Base-by-base conservation (phyloP, 2,888 invertebrate species). In the Neoascia interrupta region DNA sequence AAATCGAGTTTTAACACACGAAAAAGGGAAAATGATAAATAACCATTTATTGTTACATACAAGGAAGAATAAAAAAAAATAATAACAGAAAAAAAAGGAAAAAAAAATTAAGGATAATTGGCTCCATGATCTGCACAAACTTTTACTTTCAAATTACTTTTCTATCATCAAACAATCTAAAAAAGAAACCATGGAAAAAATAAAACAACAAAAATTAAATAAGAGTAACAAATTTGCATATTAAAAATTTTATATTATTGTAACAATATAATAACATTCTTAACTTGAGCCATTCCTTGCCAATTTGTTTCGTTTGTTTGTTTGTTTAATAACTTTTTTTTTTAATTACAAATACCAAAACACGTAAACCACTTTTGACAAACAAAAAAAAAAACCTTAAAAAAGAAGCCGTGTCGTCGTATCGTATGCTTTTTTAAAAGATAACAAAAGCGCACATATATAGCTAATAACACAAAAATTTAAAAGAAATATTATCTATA, bases 221-320 rank as follows among this genome's bases (percentile, higher is more conserved):
- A 63, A 58, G 13, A 41, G 36, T 21, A 49, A 60, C 15, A 18
- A 60, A 64, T 8, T 45, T 36, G 60, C 66, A 45, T 73, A 72
- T 66, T 51, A 41, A 66, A n/a, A n/a, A 73, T 51, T 61, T 61
- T n/a, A 56, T 79, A 53, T 75, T 41, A n/a, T 79, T 68, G 72
- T 81, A 82, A 81, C 70, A 80, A 81, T 81, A 75, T 68, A 45
- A 70, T 56, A 66, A 82, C 82, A 82, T 81, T 79, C 82, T 82
- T 74, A 82, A 83, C 82, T 82, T 81, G 82, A 82, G 83, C 83
- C 83, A 83, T 83, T 83, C 83, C 83, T 83, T 83, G 82, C 83
- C 83, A 83, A 73, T 79, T 70, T 66, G 66, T 73, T 66, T 79
- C 41, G 56, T 70, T 64, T 69, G 23, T 56, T 75, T 69, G 5